Base-by-base conservation (phyloP, 2,888 invertebrate species). In the Entomobrya multifasciata region DNA sequence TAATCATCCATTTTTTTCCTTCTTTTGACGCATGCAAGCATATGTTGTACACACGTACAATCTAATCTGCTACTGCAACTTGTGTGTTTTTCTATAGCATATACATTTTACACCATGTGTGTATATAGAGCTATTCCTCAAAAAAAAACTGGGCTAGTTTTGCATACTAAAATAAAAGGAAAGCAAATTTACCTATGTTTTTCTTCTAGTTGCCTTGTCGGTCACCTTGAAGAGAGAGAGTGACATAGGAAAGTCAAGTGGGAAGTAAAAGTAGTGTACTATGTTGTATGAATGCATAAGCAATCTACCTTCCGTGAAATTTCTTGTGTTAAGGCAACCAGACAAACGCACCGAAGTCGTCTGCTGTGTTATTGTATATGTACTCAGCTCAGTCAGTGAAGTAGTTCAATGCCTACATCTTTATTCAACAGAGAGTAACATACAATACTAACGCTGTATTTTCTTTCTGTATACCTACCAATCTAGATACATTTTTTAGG, bases 211-310 rank as follows among this genome's bases (percentile, higher is more conserved):
- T 77, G 44, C 79, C 47, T 70, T 67, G 84, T 52, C 70, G 84
- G 84, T 84, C 84, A 84, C 84, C 84, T 84, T 83, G 83, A 83
- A 22, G 44, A 65, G 44, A 8, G 49, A 1, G 30, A 49, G 49
- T 22, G 49, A 49, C 47, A 25, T 20, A 15, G 67, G 49, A 49
- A n/a, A 49, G 72, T 67, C 67, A 67, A 67, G 72, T 49, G 72
- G 25, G 27, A 17, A 44, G 11, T 47, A n/a, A 47, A 49, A 72
- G 49, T 57, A 47, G 52, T 55, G 55, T 77, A 49, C 77, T n/a
- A 67, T 67, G 62, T 77, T n/a, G n/a, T n/a, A n/a, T n/a, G n/a
- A n/a, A n/a, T n/a, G n/a, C n/a, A n/a, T n/a, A n/a, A n/a, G n/a
- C n/a, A n/a, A n/a, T n/a, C n/a, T n/a, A n/a, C n/a, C n/a, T n/a